These are phyloP conservation scores for Meles meles DNA, from an alignment of 2,113 vertebrate genomes.

Conservation along the genomic window DNA sequence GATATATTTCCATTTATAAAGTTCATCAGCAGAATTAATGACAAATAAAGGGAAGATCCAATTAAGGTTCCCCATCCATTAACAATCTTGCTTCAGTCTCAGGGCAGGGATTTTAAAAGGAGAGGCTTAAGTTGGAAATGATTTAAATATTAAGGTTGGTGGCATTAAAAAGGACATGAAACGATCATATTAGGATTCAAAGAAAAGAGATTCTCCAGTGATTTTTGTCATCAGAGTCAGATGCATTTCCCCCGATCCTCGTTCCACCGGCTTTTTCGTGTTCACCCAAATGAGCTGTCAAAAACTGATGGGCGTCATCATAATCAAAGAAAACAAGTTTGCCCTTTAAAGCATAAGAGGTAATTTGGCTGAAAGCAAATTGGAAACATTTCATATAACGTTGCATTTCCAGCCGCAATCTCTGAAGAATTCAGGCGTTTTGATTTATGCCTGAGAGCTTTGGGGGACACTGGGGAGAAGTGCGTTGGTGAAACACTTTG, in stretches of 20 bases:
- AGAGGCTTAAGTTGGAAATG: conserved; percentile 16
- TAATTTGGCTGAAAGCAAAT: conserved; percentile 73
- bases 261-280: not conserved
- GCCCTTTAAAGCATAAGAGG: conserved; percentile 75
- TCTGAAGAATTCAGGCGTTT: not conserved
- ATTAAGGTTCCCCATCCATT: conserved; percentile 41
- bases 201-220: conserved; percentile 15
- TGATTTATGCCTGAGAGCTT: conserved; percentile 47
- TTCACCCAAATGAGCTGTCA: conserved; percentile 68
- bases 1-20: conserved; percentile 71
- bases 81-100: conserved; percentile 2
- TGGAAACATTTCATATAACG: conserved; percentile 36
- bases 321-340: conserved; percentile 70
- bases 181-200: conserved; percentile 40
- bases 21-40: conserved; percentile 69
- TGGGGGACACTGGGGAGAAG: not conserved
- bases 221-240: conserved; percentile 8
- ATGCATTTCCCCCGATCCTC: fast-evolving
- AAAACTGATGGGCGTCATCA: conserved; percentile 18
- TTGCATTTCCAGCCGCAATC: not conserved
- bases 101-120: conserved; percentile 48
- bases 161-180: conserved; percentile 49
- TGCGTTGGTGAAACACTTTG: not conserved
- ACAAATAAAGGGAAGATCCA: conserved; percentile 56
- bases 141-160: conserved; percentile 57